These are phyloP conservation scores for Drosophila austrosaltans DNA, from an alignment of 2,888 invertebrate species.

Conservation along the genomic window DNA sequence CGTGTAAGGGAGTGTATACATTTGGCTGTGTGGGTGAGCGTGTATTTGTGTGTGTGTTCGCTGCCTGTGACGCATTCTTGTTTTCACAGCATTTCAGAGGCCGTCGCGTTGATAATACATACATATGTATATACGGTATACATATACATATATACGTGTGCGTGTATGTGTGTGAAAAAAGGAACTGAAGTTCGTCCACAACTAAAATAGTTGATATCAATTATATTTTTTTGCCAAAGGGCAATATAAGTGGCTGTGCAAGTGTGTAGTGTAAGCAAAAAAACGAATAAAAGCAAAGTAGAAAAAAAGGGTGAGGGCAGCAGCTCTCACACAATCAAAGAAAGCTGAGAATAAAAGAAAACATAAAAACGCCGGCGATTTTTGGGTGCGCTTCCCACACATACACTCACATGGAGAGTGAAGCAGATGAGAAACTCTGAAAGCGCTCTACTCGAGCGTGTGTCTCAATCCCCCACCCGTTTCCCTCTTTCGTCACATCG, in stretches of 20 bases:
- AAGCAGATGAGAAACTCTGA: conserved; percentile 45
- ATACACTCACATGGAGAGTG: conserved; percentile 21
- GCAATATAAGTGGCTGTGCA: conserved; percentile 28
- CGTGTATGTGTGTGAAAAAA: conserved; percentile 18
- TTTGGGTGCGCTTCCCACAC: conserved; percentile 57
- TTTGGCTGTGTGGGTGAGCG: conserved; percentile 36
- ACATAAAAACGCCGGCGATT: conserved; percentile 73
- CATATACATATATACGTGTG: conserved; percentile 21
- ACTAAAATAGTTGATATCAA: conserved; percentile 17
- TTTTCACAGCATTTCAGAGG: conserved; percentile 63
- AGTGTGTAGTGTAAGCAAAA: conserved; percentile 52
- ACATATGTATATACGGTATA: conserved; percentile 10
- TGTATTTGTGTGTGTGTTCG: conserved; percentile 36
- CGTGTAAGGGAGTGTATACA: conserved; percentile 38
- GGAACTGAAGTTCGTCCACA: conserved; percentile 10
- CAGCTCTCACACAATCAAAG: conserved; percentile 18
- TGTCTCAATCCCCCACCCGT: neutral
- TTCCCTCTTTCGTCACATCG: conserved; percentile 9
- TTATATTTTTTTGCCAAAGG: conserved; percentile 7
- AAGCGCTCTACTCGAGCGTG: conserved; percentile 45
- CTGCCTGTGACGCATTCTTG: conserved; percentile 71
- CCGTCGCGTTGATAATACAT: conserved; percentile 42
- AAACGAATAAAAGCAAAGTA: conserved; percentile 46
- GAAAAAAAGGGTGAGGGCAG: conserved; percentile 74
- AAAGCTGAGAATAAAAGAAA: conserved; percentile 53